A percentile compares a stretch with the other conserved stretches of the same genome.
These are phyloP conservation scores for Zalophus californianus DNA, from an alignment of 2,797 vertebrate species.

Conservation along the genomic window DNA sequence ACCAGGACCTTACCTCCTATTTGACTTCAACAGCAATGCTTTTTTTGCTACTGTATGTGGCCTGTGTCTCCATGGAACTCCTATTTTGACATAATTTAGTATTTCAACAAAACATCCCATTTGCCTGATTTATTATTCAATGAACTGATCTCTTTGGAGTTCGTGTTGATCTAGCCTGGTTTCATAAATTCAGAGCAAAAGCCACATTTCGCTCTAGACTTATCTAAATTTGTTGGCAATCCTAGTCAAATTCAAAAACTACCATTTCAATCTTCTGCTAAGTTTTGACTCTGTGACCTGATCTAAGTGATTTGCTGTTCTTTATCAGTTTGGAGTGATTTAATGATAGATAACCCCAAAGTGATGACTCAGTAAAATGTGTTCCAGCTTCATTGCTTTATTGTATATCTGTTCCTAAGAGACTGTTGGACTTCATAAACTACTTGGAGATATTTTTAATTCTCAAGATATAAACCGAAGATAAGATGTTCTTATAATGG, in stretches of 20 bases:
- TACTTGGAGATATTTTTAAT: constrained; percentile 39
- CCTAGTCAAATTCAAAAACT: background rate
- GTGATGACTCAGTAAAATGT: background rate
- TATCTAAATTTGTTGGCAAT: background rate
- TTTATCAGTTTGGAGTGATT: background rate
- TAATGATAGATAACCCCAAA: background rate
- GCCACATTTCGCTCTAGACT: background rate
- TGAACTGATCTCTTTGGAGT: background rate
- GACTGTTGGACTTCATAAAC: background rate
- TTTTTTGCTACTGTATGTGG: background rate
- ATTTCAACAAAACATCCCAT: background rate
- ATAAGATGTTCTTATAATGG: background rate
- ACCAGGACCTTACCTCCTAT: background rate
- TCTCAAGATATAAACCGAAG: constrained; percentile 21
- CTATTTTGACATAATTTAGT: constrained; percentile 23
- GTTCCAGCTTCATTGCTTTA: background rate
- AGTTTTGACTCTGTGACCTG: background rate
- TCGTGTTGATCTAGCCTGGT: background rate
- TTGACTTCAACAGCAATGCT: background rate
- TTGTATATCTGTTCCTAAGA: background rate
- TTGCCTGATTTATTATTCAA: background rate
- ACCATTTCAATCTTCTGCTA: background rate
- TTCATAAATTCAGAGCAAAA: constrained; percentile 50
- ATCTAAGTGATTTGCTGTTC: background rate
- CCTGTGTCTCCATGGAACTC: background rate